phyloP scores from a whole-genome alignment of 2,797 vertebrate genomes.

The Sebastiscus albofasciatus region DNA sequence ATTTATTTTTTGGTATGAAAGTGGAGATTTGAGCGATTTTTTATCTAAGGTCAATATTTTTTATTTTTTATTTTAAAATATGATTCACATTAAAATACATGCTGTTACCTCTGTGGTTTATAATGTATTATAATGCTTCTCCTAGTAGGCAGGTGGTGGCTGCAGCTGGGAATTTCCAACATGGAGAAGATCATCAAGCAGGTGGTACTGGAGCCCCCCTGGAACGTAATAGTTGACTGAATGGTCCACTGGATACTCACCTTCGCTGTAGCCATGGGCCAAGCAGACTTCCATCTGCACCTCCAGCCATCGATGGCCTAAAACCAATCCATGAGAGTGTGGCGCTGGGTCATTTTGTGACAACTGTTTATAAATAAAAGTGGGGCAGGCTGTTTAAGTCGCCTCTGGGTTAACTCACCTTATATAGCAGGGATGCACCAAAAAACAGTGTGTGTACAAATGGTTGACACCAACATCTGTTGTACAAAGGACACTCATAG shows the following conservation, averaged over 20 bases:
- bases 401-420: not conserved
- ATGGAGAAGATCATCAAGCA: conserved; percentile 26
- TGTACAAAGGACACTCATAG: not conserved
- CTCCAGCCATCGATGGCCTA: conserved; percentile 45
- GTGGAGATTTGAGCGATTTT: not conserved
- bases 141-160: conserved; percentile 19
- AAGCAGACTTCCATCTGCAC: conserved; percentile 32
- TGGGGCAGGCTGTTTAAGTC: conserved; percentile 25
- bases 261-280: not conserved
- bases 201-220: conserved; percentile 5
- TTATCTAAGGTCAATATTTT: too few species aligned
- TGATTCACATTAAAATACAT: not conserved
- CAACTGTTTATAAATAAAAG: conserved; percentile 37
- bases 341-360: conserved; percentile 27
- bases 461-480: not conserved
- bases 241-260: conserved; percentile 19
- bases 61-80: too few species aligned
- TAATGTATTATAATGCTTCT: not conserved
- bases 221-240: conserved; percentile 26
- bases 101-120: not conserved
- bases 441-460: not conserved
- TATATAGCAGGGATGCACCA: not conserved
- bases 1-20: not conserved
- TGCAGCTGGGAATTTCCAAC: conserved; percentile 37
- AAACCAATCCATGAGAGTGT: conserved; percentile 1